Evolutionary conservation across 1,140 invertebrate species (phyloP), one percentile per base, ranked within the genome.

Genomic region (Andricus grossulariae): DNA sequence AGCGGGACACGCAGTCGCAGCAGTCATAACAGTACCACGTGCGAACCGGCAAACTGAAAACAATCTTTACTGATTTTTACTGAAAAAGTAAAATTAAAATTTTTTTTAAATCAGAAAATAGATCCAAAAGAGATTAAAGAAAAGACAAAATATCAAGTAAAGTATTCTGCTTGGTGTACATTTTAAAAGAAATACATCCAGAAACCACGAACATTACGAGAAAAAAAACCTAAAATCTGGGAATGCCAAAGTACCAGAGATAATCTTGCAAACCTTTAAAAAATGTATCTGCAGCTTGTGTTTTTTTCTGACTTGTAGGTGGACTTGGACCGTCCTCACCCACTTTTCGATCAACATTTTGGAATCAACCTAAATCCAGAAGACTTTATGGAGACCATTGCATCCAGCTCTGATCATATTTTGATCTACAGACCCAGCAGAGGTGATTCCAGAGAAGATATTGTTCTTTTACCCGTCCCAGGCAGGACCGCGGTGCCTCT

Each of bases 281-380:
- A 55, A 75, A 91, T 92, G 92, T 89, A 89, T 50, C 73, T 92
- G 18, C 80, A 91, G 11, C 91, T 91, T 73, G 79, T 91, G 32
- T 18, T 91, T 8, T 90, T 89, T 66, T 89, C 89, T 45, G 84
- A 90, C 32, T 90, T 87, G 90, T 91, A 88, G 85, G 83, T 86
- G 15, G 84, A 86, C 10, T 18, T 88, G 50, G 77, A 85, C 0
- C 66, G 50, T 5, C 83, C 88, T 3, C 78, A 83, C 12, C 75
- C 73, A 49, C 2, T 87, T 0, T 82, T 86, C 21, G 87, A 90
- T 71, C 85, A 88, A 21, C 76, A 82, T 72, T 82, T 82, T 57
- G 81, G 75, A 1, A 15, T 79, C 6, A 12, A 76, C 0, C 32
- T 85, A 5, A 73, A 83, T n/a, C 75, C 74, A 3, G 78, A 83